These are phyloP conservation scores for Helobdella robusta DNA, from an alignment of 2,888 invertebrate genomes.

Conservation along the genomic window DNA sequence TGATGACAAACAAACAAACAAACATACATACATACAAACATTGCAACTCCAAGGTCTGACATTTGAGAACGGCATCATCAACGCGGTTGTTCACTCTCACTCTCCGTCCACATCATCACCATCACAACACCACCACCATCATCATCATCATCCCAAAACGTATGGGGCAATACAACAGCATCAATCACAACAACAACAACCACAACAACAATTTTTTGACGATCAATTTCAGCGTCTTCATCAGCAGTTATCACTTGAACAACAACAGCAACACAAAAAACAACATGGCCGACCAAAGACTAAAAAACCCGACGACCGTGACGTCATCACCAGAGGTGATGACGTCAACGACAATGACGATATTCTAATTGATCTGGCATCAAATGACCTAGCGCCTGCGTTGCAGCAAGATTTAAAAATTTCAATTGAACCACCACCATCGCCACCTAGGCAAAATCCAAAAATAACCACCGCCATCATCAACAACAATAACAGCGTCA, in stretches of 20 bases:
- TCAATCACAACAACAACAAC: not conserved
- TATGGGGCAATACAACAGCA: too few species aligned
- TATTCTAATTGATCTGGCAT: too few species aligned
- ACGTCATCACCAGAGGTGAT: not conserved
- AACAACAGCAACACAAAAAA: not conserved
- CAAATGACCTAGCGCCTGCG: too few species aligned
- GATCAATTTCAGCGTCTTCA: not conserved
- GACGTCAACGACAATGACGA: too few species aligned
- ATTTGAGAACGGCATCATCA: not conserved
- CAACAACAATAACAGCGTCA: not conserved
- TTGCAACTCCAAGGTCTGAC: not conserved
- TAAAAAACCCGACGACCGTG: not conserved
- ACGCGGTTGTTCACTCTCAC: not conserved
- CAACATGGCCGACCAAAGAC: not conserved
- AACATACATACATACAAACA: too few species aligned
- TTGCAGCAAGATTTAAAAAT: too few species aligned
- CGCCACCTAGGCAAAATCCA: too few species aligned
- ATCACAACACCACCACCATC: not conserved
- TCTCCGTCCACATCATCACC: not conserved
- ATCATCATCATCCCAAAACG: not conserved
- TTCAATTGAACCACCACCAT: too few species aligned
- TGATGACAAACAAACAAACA: too few species aligned
- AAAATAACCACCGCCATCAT: too few species aligned
- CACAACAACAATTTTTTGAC: not conserved
- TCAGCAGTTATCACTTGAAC: not conserved